A percentile compares a stretch with the other conserved stretches of the same genome.
Conservation (phyloP, 2,113 vertebrate species). For the Hemiscyllium ocellatum region DNA sequence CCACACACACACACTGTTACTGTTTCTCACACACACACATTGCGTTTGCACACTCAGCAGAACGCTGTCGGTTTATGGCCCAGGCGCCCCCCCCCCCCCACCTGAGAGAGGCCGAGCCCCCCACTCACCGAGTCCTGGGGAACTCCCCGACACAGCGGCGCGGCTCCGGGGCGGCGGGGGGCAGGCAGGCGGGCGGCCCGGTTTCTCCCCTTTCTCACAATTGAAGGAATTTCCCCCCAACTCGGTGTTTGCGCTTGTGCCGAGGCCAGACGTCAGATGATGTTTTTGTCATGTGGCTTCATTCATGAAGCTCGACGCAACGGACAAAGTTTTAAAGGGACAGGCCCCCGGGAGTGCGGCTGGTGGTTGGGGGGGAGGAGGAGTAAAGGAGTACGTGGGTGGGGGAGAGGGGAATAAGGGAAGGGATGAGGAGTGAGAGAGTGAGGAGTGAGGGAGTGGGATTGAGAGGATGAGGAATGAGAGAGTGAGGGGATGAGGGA, state of each 20-base stretch:
- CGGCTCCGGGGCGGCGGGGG: not conserved
- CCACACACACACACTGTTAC: not conserved
- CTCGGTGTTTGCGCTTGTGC: slow-evolving; percentile 32
- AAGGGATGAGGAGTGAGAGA: no score
- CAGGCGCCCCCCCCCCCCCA: not conserved
- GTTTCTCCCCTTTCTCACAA: slow-evolving; percentile 2
- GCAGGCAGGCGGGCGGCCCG: not conserved
- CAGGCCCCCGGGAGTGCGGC: not conserved
- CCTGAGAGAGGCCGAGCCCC: not conserved
- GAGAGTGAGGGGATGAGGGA: no score
- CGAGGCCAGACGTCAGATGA: slow-evolving; percentile 37
- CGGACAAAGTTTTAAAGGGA: slow-evolving; percentile 31
- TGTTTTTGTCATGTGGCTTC: slow-evolving; percentile 38
- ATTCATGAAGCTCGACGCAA: slow-evolving; percentile 37
- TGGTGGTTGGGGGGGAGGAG: no score
- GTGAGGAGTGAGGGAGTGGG: no score
- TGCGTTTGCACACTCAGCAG: slow-evolving; percentile 36
- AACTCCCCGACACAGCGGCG: not conserved
- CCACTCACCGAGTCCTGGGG: not conserved
- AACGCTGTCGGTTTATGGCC: not conserved
- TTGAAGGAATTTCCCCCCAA: slow-evolving; percentile 34
- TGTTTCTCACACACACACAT: not conserved
- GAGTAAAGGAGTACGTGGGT: no score
- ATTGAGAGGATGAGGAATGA: no score
- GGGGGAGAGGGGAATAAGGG: no score